Base-by-base conservation (phyloP, 2,888 invertebrate species). In the Mechanitis mazaeus region DNA sequence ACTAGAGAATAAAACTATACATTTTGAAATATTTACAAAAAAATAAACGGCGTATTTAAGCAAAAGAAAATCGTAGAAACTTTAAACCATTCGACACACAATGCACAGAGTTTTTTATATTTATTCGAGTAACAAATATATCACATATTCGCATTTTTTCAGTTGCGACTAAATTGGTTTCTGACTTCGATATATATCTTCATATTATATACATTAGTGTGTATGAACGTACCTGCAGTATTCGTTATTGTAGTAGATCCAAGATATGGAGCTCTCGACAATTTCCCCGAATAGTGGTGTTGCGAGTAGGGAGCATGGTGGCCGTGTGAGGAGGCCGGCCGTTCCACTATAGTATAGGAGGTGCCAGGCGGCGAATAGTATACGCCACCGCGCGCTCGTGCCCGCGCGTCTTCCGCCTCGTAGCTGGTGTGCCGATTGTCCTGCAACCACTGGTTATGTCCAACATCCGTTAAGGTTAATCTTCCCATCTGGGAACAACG, bases 321-420 rank as follows among this genome's bases (percentile, higher is more conserved):
- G 76, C 93, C 93, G 70, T 93, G 93, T 56, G 93, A 93, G 72
- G 93, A 94, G 68, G 94, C 93, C 66, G 94, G 94, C 68, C 95
- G 91, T 87, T 96, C 96, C 76, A 96, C 94, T 83, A 96, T 96
- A 77, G 96, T 96, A 86, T 96, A 96, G 63, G 95, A 95, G 70
- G 96, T 96, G 67, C 96, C 96, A 38, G 96, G 96, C 62, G 96
- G 96, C 69, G 96, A 96, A 85, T 96, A 96, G 86, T 96, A 96
- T 68, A 94, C 91, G 69, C 95, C 93, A 69, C 94, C 92, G 56
- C 94, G 92, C 68, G 92, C 91, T 72, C 94, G 87, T 69, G 76
- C 81, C 54, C 87, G 80, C 64, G 87, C 88, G 71, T 85, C 91
- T 75, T 81, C 90, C 74, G 87, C 88, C 83, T 84, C 92, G 79